Conservation (phyloP, 2,113 vertebrate species). For the Dolichallabes microphthalmus region DNA sequence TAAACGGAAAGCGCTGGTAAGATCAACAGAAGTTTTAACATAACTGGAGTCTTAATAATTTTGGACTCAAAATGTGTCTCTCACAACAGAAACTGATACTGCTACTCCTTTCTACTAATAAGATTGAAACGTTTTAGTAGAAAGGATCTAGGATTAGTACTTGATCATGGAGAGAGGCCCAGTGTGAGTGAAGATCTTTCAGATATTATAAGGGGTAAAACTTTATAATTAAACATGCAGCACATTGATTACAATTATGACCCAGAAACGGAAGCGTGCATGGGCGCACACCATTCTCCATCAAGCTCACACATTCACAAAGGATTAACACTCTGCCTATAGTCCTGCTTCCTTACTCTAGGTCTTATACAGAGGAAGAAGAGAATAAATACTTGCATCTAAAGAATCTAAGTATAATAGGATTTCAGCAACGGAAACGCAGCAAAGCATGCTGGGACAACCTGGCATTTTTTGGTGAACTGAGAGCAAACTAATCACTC, state of each 20-base stretch:
- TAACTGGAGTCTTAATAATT: no score
- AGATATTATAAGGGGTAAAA: not conserved
- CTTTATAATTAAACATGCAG: not conserved
- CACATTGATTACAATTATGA: not conserved
- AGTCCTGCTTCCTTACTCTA: conserved; percentile 41
- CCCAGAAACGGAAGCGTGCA: not conserved
- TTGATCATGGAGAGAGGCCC: not conserved
- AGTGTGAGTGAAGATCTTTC: not conserved
- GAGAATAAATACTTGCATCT: conserved; percentile 50
- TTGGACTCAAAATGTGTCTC: no score
- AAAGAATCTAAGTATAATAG: conserved; percentile 51
- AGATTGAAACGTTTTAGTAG: no score
- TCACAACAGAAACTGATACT: no score
- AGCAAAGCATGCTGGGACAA: conserved; percentile 46
- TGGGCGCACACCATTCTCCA: conserved; percentile 6
- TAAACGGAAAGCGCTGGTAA: no score
- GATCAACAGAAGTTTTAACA: no score
- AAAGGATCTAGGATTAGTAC: not conserved
- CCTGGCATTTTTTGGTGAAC: conserved; percentile 37
- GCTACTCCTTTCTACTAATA: no score
- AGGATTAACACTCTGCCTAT: conserved; percentile 51
- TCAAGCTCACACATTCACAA: conserved; percentile 37
- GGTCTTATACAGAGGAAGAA: conserved; percentile 36
- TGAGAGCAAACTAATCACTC: conserved; percentile 47
- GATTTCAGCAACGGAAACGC: conserved; percentile 40